Percentiles rank a stretch among this genome's conserved stretches.
Evolutionary conservation across 2,888 invertebrate genomes (phyloP).

Genomic region (Sussaba pulchella): DNA sequence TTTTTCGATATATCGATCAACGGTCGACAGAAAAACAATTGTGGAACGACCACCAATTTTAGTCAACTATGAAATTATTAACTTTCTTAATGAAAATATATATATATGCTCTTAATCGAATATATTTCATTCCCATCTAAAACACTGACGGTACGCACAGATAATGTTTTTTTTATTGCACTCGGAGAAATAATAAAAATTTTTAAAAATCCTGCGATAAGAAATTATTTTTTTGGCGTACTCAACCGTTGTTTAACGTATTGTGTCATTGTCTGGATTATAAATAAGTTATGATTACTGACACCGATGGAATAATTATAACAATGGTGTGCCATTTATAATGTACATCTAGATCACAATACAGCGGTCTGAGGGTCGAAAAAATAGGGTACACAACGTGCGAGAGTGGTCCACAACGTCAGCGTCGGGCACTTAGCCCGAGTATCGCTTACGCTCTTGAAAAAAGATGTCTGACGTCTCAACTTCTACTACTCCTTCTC

Average conservation of each 20-base stretch:
- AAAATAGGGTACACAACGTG: constrained; percentile 34
- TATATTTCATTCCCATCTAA: too few relatives aligned
- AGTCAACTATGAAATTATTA: too few relatives aligned
- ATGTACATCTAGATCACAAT: constrained; percentile 43
- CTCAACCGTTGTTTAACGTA: neutral
- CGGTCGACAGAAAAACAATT: too few relatives aligned
- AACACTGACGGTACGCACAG: too few relatives aligned
- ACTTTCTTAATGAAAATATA: too few relatives aligned
- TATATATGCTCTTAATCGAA: too few relatives aligned
- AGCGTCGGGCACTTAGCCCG: constrained; percentile 76
- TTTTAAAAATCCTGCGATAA: too few relatives aligned
- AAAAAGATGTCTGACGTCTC: constrained; percentile 74
- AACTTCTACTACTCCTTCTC: constrained; percentile 70
- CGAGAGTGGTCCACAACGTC: constrained; percentile 58
- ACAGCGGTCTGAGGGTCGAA: constrained; percentile 55
- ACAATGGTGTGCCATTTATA: constrained; percentile 37
- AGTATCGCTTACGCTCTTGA: constrained; percentile 79
- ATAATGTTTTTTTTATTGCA: too few relatives aligned
- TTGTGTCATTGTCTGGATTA: constrained; percentile 9
- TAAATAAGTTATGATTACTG: constrained; percentile 29
- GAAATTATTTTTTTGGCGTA: too few relatives aligned
- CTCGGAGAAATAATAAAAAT: too few relatives aligned
- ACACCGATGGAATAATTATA: constrained; percentile 39
- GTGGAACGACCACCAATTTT: too few relatives aligned
- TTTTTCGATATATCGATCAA: too few relatives aligned